Base-by-base conservation (phyloP, 2,113 vertebrate genomes). In the Labeo catla region DNA sequence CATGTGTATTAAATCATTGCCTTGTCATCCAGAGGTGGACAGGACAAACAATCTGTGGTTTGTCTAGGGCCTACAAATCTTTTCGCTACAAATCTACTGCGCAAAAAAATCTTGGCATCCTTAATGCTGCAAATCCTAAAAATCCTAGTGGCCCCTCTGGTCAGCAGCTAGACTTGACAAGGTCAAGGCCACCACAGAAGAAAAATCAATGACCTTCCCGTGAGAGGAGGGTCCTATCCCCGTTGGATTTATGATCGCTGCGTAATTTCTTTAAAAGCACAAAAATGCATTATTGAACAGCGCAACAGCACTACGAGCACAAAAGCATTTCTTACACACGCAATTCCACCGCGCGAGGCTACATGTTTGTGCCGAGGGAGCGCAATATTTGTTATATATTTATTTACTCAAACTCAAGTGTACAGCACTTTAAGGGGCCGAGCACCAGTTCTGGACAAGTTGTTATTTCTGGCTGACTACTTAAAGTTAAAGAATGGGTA, bases 261-360 rank as follows among this genome's bases (percentile, higher is more conserved):
- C 34, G 70, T 91, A 36, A 90, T 90, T 91, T 91, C 72, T 91
- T 89, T 92, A 87, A 91, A 91, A 90, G 86, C 90, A 89, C 87
- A 88, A 90, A 91, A 88, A 89, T 90, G 86, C 88, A 91, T 92
- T 92, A 93, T 91, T 93, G 91, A 93, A 91, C 61, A 87, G 74
- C 57, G 8, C 54, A 86, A 85, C 49, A 87, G 82, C 90, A 84
- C 23, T 81, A 77, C 34, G 28, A 86, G 87, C 87, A 91, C 68
- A 87, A 76, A 86, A 84, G 78, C 84, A 49, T 86, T 78, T 84
- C 77, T 82, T 68, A 79, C 74, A 61, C 77, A 80, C 23, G 79
- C 85, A 87, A 39, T 63, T 72, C 66, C 66, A 23, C 43, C 59
- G 49, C 34, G 78, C 34, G 21, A 86, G n/a, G 19, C 12, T 66